A percentile compares a stretch with the other conserved stretches of the same genome.
Evolutionary conservation across 2,113 vertebrate species (phyloP).

Genomic region (Pangasianodon gigas): DNA sequence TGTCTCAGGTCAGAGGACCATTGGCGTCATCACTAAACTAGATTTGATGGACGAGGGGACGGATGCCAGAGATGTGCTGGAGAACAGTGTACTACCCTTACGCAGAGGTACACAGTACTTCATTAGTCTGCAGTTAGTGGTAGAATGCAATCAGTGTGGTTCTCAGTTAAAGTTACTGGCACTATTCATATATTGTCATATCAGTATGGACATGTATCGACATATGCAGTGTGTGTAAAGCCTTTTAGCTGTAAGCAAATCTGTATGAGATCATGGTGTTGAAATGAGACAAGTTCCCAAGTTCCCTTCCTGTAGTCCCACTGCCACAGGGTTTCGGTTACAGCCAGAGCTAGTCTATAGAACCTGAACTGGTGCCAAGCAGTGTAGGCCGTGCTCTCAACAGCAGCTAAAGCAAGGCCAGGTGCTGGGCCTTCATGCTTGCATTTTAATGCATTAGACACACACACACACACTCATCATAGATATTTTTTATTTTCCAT

Average conservation of each 20-base stretch:
- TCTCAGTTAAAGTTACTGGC: neutral
- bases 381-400: slow-evolving; percentile 29
- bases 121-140: neutral
- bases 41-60: slow-evolving; percentile 95
- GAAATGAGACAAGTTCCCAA: slow-evolving; percentile 29
- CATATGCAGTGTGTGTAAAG: neutral
- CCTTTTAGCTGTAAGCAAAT: slow-evolving; percentile 1
- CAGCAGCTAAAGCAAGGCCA: slow-evolving; percentile 63
- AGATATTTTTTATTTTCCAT: slow-evolving; percentile 1
- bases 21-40: slow-evolving; percentile 92
- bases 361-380: slow-evolving; percentile 40
- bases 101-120: slow-evolving; percentile 78
- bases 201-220: neutral
- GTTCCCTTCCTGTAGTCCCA: slow-evolving; percentile 23
- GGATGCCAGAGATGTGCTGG: slow-evolving; percentile 84
- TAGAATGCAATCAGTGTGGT: neutral
- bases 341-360: slow-evolving; percentile 23
- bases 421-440: slow-evolving; percentile 67
- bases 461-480: slow-evolving; percentile 27
- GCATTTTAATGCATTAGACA: slow-evolving; percentile 70
- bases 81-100: slow-evolving; percentile 90
- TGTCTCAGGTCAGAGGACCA: slow-evolving; percentile 83
- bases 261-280: slow-evolving; percentile 38
- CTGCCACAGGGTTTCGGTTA: slow-evolving; percentile 36
- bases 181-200: no score